Percentiles rank a stretch among this genome's conserved stretches.
These are phyloP conservation scores for Caenorhabditis zanzibari DNA, from an alignment of 2,888 invertebrate species.

Conservation along the genomic window DNA sequence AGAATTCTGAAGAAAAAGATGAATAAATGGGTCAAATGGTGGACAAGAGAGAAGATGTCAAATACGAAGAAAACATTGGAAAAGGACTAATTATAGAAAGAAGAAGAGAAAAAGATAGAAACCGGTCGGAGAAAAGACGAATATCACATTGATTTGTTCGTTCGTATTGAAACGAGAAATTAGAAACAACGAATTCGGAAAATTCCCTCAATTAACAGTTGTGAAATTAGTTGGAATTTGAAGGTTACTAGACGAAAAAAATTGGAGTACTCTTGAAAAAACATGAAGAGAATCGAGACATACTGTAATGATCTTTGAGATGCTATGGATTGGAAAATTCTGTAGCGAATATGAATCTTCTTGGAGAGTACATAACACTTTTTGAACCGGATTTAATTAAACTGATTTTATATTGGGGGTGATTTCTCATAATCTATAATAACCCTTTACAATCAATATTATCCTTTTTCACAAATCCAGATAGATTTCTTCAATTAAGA, in stretches of 20 bases:
- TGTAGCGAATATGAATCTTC: no score
- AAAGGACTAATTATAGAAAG: slow-evolving; percentile 54
- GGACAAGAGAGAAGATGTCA: background rate
- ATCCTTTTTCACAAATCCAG: no score
- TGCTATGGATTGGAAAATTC: background rate
- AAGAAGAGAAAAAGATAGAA: slow-evolving; percentile 14
- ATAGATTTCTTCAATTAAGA: no score
- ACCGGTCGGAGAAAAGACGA: slow-evolving; percentile 37
- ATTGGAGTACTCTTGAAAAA: slow-evolving; percentile 5
- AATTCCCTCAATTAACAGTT: slow-evolving; percentile 51
- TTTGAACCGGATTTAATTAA: no score
- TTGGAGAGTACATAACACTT: no score
- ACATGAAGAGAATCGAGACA: background rate
- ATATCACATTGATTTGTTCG: slow-evolving; percentile 49
- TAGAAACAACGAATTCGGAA: slow-evolving; percentile 15
- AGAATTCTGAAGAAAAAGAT: slow-evolving; percentile 44
- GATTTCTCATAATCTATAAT: no score
- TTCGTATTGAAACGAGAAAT: slow-evolving; percentile 21
- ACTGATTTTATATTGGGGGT: no score
- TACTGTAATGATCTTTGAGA: slow-evolving; percentile 9
- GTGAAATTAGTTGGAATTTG: slow-evolving; percentile 33
- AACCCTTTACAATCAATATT: no score
- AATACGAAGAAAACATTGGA: background rate
- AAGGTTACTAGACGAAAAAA: slow-evolving; percentile 5
- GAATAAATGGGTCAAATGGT: slow-evolving; percentile 54